Evolutionary conservation across 2,797 vertebrate species (phyloP), one percentile per base, ranked within the genome.

Genomic region (Pangasius djambal): DNA sequence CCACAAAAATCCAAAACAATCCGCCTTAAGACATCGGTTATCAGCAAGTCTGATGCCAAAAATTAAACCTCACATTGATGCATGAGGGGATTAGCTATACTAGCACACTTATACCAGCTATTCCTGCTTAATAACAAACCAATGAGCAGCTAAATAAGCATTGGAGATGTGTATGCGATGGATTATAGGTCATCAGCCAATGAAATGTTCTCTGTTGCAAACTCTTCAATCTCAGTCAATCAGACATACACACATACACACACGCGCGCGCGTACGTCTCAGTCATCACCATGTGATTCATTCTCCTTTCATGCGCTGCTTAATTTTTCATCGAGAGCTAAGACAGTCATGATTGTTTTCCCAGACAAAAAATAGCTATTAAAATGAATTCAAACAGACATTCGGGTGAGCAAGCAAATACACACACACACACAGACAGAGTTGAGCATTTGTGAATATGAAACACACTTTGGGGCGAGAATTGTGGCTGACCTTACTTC

Each of bases 301-400:
- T 83, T 55, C 44, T 65, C 69, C 72, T 69, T 86, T 78, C 67
- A 44, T 57, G 55, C 81, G 59, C 90, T 87, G 87, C 85, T 90
- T 89, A 81, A 90, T 87, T 89, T 88, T 79, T 69, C 57, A 88
- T 75, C 8, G 37, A 84, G 85, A 3, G 37, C 13, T 83, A 34
- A 83, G 75, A 57, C 83, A 75, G 82, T 74, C 57, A 89, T 79
- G 78, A 87, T 89, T 86, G 63, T 70, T 86, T 78, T 87, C 52
- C 57, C 74, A 86, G 34, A 86, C 82, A 86, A 78, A 87, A 75
- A 75, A 75, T 28, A 85, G 74, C 77, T 48, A 89, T 83, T 70
- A 70, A 89, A 86, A 91, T 88, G 34, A 34, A 87, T 50, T 85
- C 79, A 65, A 72, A 67, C 55, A 85, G 50, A 82, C 81, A 15